phyloP scores from a whole-genome alignment of 2,113 vertebrate genomes.

The Prionailurus bengalensis region DNA sequence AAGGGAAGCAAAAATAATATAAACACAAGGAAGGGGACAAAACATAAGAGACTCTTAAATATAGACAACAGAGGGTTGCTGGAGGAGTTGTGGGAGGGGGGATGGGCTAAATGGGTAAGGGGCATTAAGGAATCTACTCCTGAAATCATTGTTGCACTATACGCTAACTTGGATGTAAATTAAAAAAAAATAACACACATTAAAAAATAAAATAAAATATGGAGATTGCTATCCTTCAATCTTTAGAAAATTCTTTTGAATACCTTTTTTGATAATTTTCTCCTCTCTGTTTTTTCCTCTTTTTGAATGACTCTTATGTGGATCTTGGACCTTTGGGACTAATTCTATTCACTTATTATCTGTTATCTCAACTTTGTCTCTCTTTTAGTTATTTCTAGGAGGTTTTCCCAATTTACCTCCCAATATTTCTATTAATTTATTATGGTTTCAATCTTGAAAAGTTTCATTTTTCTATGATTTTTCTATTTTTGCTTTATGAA shows the following conservation, averaged over 20 bases:
- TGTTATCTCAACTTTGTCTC: background rate
- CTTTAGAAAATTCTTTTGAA: background rate
- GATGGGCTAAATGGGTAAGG: too few relatives aligned
- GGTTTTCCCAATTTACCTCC: background rate
- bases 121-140: too few relatives aligned
- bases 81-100: too few relatives aligned
- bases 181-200: too few relatives aligned
- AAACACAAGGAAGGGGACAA: too few relatives aligned
- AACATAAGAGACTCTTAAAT: too few relatives aligned
- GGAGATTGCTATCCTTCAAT: background rate
- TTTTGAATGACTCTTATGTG: background rate
- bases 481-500: background rate
- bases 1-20: too few relatives aligned
- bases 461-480: background rate
- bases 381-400: slow-evolving; percentile 10
- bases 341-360: background rate
- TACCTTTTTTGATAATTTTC: background rate
- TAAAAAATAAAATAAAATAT: background rate
- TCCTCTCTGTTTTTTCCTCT: background rate
- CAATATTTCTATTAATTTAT: background rate
- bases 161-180: too few relatives aligned
- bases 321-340: background rate
- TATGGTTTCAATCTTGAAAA: slow-evolving; percentile 2
- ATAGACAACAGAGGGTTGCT: too few relatives aligned
- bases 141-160: too few relatives aligned